Conservation (phyloP, 2,113 vertebrate species). For the Philantomba maxwellii region DNA sequence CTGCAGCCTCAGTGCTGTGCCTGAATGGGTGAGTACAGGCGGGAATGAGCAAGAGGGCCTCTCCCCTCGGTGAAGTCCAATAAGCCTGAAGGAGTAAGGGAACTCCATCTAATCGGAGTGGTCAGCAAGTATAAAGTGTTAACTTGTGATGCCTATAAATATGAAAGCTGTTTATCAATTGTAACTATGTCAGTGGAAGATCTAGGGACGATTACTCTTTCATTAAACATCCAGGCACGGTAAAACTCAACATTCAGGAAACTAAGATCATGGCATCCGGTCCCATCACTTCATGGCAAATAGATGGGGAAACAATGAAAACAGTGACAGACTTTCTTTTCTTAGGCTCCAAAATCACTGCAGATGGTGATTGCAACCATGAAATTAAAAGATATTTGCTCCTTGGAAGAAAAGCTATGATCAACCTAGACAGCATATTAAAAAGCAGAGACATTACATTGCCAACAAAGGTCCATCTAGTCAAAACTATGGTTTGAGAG, state of each 20-base stretch:
- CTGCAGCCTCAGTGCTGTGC: not conserved
- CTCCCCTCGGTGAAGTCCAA: not conserved
- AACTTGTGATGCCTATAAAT: not conserved
- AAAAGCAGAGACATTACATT: not conserved
- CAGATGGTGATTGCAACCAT: not conserved
- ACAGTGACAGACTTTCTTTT: not conserved
- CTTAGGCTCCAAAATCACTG: not conserved
- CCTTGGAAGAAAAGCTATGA: not conserved
- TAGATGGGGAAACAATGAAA: not conserved
- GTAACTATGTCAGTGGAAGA: not conserved
- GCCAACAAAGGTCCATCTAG: not conserved
- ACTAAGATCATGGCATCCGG: not conserved
- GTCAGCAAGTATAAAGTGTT: not conserved
- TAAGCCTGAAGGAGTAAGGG: not conserved
- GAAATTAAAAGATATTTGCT: not conserved
- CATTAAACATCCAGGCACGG: not conserved
- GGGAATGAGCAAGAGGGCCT: not conserved
- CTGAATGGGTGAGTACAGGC: no score
- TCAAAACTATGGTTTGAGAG: not conserved
- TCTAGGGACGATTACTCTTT: not conserved
- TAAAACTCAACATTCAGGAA: not conserved
- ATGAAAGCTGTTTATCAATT: not conserved
- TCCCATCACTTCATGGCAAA: not conserved
- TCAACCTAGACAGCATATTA: not conserved
- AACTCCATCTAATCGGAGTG: not conserved